Evolutionary conservation across 2,888 invertebrate genomes (phyloP).

Genomic region (Lapara coniferarum): DNA sequence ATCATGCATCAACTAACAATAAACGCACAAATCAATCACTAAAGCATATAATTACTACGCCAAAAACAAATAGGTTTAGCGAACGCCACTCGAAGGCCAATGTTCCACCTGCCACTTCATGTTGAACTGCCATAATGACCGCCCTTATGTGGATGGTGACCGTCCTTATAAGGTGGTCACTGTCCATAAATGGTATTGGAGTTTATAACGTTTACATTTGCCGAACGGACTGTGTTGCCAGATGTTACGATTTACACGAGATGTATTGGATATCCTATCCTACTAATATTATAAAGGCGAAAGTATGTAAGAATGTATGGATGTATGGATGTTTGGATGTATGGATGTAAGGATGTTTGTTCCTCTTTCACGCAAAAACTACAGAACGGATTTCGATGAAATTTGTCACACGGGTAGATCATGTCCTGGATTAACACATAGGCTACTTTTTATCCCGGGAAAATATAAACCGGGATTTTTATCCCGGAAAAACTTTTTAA

Average conservation of each 20-base stretch:
- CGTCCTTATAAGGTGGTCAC: not conserved
- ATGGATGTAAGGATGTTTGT: too few species aligned
- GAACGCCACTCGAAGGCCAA: not conserved
- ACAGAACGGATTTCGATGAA: too few species aligned
- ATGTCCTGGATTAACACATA: too few species aligned
- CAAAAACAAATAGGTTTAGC: not conserved
- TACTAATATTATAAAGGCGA: too few species aligned
- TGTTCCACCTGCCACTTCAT: not conserved
- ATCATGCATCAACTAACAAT: not conserved
- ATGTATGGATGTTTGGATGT: too few species aligned
- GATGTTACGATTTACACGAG: not conserved
- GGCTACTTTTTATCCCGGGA: too few species aligned
- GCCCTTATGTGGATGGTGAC: not conserved
- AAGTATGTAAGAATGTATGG: too few species aligned
- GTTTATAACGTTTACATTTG: conserved; percentile 18
- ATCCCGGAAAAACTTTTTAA: too few species aligned
- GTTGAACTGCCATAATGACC: not conserved
- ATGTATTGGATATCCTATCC: not conserved
- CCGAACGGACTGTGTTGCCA: conserved; percentile 1
- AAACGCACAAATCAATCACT: not conserved
- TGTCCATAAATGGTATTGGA: not conserved
- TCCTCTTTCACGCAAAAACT: too few species aligned
- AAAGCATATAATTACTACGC: not conserved
- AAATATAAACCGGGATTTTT: too few species aligned
- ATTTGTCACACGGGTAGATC: too few species aligned